Conservation (phyloP, 2,113 vertebrate genomes). For the Cyprinodon variegatus region DNA sequence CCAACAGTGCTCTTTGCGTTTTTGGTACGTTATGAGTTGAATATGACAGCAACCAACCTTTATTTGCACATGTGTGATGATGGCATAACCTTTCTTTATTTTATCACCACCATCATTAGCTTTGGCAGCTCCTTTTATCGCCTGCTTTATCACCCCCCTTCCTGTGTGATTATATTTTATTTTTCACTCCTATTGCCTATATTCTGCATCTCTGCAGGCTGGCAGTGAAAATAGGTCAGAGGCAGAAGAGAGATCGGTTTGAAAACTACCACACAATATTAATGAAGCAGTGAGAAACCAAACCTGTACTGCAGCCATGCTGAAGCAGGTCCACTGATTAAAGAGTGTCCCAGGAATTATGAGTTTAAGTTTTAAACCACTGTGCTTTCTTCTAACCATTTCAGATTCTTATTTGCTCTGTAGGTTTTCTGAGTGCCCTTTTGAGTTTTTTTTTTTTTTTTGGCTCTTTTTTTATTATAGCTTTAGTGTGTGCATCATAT, state of each 20-base stretch:
- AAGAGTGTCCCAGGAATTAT: not conserved
- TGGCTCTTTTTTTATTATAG: too few species aligned
- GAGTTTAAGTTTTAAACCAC: too few species aligned
- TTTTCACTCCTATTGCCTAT: conserved; percentile 36
- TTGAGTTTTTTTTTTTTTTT: not conserved
- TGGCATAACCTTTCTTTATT: conserved; percentile 45
- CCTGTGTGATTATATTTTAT: conserved; percentile 1
- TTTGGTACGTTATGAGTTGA: conserved; percentile 17
- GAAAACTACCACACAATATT: conserved; percentile 72
- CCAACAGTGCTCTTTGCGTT: not conserved
- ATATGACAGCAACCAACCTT: conserved; percentile 52
- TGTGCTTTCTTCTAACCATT: too few species aligned
- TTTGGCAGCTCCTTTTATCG: conserved; percentile 64
- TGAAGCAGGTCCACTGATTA: conserved; percentile 16
- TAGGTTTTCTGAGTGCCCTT: too few species aligned
- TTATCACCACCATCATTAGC: conserved; percentile 55
- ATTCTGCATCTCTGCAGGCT: conserved; percentile 60
- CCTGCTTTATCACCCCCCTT: conserved; percentile 12
- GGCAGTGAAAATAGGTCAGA: conserved; percentile 78
- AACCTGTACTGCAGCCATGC: conserved; percentile 39
- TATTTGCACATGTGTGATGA: conserved; percentile 39
- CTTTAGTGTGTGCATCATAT: too few species aligned
- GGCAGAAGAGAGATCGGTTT: conserved; percentile 59
- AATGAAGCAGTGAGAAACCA: conserved; percentile 60
- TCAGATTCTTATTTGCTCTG: too few species aligned